Evolutionary conservation across 2,113 vertebrate species (phyloP), one percentile per base, ranked within the genome.

Genomic region (Saccopteryx bilineata): DNA sequence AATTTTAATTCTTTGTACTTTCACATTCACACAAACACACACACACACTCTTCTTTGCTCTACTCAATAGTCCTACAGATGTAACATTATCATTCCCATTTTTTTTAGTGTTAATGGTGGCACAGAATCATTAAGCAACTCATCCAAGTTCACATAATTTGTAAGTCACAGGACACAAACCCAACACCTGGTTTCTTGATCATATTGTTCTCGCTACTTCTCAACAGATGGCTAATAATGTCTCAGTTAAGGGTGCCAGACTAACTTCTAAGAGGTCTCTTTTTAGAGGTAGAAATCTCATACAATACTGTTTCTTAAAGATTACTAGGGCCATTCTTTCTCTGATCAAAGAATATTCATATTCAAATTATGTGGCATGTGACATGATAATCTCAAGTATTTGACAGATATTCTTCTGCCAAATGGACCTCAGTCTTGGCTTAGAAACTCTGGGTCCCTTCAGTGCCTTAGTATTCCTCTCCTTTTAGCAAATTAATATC

Each of bases 401-500:
- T 23, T n/a, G 19, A 31, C 68, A 87, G 26, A 33, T 1, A 21
- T 1, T 39, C 46, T 33, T 39, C 13, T n/a, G 19, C 48, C 7
- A 23, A 58, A 23, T 24, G n/a, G 39, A 54, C 10, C 28, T 24
- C 19, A 46, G 10, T 7, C 28, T 46, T 69, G 28, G 21, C 9
- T 46, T 24, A 23, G 50, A 68, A 28, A 80, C 46, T 17, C 15
- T 1, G 15, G n/a, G 11, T 5, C 1, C 26, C 50, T 33, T 19
- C 7, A 1, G 19, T 2, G 2, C 21, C n/a, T 26, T 11, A 15
- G 4, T 8, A 5, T 7, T 74, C 31, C 66, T n/a, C 24, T 60
- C 58, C 33, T 46, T 11, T 31, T 39, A 33, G 7, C 14, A 9
- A 23, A 2, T 39, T 10, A n/a, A 23, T 1, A 4, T 9, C 13